phyloP scores from a whole-genome alignment of 2,797 vertebrate species.

The Linurgus olivaceus region DNA sequence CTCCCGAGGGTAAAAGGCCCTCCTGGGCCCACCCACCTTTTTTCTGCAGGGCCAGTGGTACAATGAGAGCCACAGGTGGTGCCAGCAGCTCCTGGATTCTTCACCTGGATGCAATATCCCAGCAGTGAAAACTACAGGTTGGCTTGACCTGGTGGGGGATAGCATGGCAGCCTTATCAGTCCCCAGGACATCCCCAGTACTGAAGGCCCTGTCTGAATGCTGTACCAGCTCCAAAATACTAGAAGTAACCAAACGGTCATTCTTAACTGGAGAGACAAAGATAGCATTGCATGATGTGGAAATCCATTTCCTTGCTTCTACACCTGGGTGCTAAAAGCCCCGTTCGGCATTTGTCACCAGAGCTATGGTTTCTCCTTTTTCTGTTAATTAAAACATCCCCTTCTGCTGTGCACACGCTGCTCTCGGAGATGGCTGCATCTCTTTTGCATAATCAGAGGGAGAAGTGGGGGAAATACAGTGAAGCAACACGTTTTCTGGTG shows the following conservation, averaged over 20 bases:
- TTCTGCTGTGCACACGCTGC: background rate
- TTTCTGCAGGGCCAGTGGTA: background rate
- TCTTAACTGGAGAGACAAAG: background rate
- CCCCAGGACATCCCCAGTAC: background rate
- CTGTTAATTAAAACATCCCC: background rate
- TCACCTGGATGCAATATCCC: background rate
- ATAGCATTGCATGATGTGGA: background rate
- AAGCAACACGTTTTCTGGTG: background rate
- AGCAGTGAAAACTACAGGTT: background rate
- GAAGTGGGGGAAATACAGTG: fast-evolving
- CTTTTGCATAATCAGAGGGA: background rate
- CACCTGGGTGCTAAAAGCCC: background rate
- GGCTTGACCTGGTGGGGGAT: background rate
- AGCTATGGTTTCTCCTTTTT: background rate
- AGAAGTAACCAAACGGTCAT: background rate
- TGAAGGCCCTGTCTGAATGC: background rate
- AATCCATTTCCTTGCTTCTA: background rate
- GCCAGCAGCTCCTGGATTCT: background rate
- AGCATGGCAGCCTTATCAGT: background rate
- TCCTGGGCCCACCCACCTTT: background rate
- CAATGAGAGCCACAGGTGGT: background rate
- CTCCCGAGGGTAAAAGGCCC: background rate
- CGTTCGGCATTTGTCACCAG: background rate
- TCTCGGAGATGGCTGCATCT: background rate
- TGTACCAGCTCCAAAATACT: background rate